Evolutionary conservation across 2,797 vertebrate species (phyloP), one percentile per base, ranked within the genome.

Genomic region (Lophotriccus pileatus): DNA sequence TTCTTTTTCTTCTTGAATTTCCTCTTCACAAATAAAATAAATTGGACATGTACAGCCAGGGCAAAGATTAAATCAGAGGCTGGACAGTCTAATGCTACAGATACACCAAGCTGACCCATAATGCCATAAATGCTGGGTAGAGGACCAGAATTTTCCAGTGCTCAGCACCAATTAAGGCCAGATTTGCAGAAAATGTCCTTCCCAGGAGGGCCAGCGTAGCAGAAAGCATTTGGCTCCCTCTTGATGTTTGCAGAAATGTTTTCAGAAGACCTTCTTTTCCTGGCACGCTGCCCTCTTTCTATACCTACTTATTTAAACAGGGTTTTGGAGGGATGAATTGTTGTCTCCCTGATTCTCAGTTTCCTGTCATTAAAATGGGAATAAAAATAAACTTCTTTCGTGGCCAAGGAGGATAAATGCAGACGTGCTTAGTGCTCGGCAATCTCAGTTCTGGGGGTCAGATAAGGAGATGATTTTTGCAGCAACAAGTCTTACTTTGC

Each of bases 91-190:
- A 69, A 79, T 24, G 83, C 70, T 73, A 76, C 37, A 82, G 93
- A 94, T 58, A 79, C 12, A 73, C 73, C 75, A 77, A 23, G 67
- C 60, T 90, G 88, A 94, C 67, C 93, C 49, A 63, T 64, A 79
- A 79, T 87, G 72, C 75, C 60, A 64, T 79, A 80, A 90, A 92
- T 36, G 53, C 43, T 84, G 83, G 59, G 43, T 53, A 67, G 34
- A 88, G n/a, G 67, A 94, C 74, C 83, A 90, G 74, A 84, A 77
- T 96, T 89, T 96, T 93, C 77, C 84, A 95, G 63, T 84, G 77
- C 74, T 94, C 83, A 95, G 91, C 83, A 90, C 83, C 93, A 94
- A 80, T 96, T 95, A 97, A 96, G 85, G 85, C 70, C 87, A 89
- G 49, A 83, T 94, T 95, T 90, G 84, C 87, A 93, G 78, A 89